Evolutionary conservation across 2,113 vertebrate species (phyloP), one percentile per base, ranked within the genome.

Genomic region (Cacatua alba): DNA sequence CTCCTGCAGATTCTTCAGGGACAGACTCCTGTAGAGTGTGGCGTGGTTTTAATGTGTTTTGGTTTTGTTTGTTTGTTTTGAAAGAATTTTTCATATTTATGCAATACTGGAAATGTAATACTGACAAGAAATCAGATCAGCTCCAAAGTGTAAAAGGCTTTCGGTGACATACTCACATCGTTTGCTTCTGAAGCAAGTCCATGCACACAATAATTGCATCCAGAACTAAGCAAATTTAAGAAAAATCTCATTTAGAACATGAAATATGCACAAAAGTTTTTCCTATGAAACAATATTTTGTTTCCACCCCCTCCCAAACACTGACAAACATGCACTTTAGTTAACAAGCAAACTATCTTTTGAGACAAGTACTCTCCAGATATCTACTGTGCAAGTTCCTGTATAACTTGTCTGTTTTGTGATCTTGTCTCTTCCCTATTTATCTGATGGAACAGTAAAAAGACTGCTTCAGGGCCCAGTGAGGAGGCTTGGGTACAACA

Each of bases 181-280:
- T 98, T 96, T 98, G 98, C 23, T 95, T 98, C 84, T 99, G 98
- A 94, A 99, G 98, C 88, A 99, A 96, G 97, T 99, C 99, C 99
- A 99, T 99, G 95, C 98, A 99, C 74, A 99, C 99, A 8, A 99
- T 98, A 60, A 99, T 97, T 20, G 99, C 99, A 97, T 99, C 99
- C 74, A 99, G 94, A 98, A 99, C 99, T 99, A 95, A 25, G 48
- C 25, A 41, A 49, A 89, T 97, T 98, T 98, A 98, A 97, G 97
- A 70, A 67, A 95, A 95, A 82, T 35, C 17, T 79, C 41, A 74
- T 72, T 82, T 60, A 46, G 33, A 95, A 64, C 8, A 49, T 10
- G 2, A 84, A 81, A 48, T 29, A 29, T 9, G 29, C 33, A 78
- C 1, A 9, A 8, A 75, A 69, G 3, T 0, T 57, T 57, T 46